Evolutionary conservation across 1,140 invertebrate genomes (phyloP).

Genomic region (Prorops nasuta): DNA sequence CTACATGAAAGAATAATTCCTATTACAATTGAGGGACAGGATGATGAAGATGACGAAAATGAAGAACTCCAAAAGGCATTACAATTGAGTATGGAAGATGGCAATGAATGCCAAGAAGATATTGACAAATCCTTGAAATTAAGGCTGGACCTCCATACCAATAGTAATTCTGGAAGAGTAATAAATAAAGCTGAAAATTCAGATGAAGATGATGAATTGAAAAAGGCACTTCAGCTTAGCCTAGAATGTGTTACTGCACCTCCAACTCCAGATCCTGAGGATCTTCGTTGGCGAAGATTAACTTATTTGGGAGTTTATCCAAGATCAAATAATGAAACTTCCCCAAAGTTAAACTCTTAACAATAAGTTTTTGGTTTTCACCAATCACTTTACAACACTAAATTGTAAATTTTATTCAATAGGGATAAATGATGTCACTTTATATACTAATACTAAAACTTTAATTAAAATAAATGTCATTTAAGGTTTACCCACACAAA

Average conservation of each 20-base stretch:
- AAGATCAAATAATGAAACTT: slow-evolving; percentile 36
- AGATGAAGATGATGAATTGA: slow-evolving; percentile 56
- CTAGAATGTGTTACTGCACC: slow-evolving; percentile 56
- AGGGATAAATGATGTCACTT: slow-evolving; percentile 25
- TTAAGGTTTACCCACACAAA: too few relatives aligned
- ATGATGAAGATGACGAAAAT: slow-evolving; percentile 53
- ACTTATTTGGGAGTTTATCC: slow-evolving; percentile 30
- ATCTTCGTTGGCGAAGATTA: slow-evolving; percentile 42
- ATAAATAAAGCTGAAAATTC: slow-evolving; percentile 18
- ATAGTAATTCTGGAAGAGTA: slow-evolving; percentile 9
- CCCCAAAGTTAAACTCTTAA: slow-evolving; percentile 51
- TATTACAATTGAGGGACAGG: slow-evolving; percentile 32
- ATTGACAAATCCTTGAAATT: slow-evolving; percentile 33
- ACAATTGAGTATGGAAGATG: slow-evolving; percentile 55
- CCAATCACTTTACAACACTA: too few relatives aligned
- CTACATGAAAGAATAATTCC: slow-evolving; percentile 43
- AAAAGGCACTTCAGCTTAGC: slow-evolving; percentile 58
- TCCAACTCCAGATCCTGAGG: slow-evolving; percentile 48
- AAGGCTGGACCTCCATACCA: slow-evolving; percentile 29
- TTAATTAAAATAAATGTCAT: slow-evolving; percentile 1
- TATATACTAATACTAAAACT: slow-evolving; percentile 24
- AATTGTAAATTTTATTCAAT: slow-evolving; percentile 31
- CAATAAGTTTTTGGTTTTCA: slow-evolving; percentile 25
- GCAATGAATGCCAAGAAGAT: slow-evolving; percentile 35
- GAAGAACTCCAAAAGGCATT: slow-evolving; percentile 55